Conservation (phyloP, 1,140 invertebrate species). For the Drosophila kurseongensis region DNA sequence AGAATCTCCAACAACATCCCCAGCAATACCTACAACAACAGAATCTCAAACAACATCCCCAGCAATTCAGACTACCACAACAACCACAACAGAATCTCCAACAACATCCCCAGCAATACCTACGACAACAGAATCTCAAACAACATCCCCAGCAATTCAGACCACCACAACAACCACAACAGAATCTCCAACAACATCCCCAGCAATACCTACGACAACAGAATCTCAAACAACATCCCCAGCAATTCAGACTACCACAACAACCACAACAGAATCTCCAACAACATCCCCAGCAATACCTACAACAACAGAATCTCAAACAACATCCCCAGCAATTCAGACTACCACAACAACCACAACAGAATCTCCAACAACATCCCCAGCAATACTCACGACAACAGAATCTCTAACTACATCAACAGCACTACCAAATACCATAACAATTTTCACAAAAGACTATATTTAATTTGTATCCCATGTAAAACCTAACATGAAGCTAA, state of each 20-base stretch:
- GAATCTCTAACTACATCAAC: not conserved
- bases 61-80: too few relatives aligned
- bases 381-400: constrained; percentile 1
- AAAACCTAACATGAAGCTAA: too few relatives aligned
- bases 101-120: not conserved
- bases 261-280: not conserved
- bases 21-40: not conserved
- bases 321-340: too few relatives aligned
- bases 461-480: too few relatives aligned
- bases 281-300: not conserved
- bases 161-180: too few relatives aligned
- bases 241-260: too few relatives aligned
- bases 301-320: too few relatives aligned
- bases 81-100: too few relatives aligned
- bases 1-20: not conserved
- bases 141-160: not conserved
- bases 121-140: not conserved
- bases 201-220: not conserved
- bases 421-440: not conserved
- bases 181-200: not conserved
- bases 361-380: not conserved
- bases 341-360: too few relatives aligned
- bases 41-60: not conserved
- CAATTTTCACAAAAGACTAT: too few relatives aligned
- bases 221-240: not conserved